A percentile compares a stretch with the other conserved stretches of the same genome.
phyloP scores from a whole-genome alignment of 2,888 invertebrate species.

The Drosophila mimica region DNA sequence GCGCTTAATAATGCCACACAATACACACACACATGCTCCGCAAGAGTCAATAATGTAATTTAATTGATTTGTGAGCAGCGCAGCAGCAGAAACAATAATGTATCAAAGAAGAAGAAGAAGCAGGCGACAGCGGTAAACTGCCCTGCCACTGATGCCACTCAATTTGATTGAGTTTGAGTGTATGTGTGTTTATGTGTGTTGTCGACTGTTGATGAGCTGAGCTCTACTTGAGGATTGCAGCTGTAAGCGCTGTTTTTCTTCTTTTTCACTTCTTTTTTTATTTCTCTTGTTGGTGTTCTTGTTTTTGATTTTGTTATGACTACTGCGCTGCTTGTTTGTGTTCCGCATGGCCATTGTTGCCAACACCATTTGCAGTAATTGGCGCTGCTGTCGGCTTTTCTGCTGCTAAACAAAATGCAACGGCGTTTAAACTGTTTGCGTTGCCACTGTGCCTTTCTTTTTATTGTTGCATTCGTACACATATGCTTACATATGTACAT shows the following conservation, averaged over 20 bases:
- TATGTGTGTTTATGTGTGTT: constrained; percentile 8
- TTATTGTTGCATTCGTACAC: constrained; percentile 34
- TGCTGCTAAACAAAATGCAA: constrained; percentile 49
- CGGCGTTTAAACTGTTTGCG: constrained; percentile 65
- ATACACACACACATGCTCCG: constrained; percentile 11
- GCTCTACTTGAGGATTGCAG: constrained; percentile 42
- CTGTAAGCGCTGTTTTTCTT: constrained; percentile 20
- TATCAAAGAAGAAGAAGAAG: constrained; percentile 10
- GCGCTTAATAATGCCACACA: constrained; percentile 72
- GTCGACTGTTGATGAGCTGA: constrained; percentile 24
- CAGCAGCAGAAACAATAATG: constrained; percentile 35
- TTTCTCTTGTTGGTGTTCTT: constrained; percentile 30
- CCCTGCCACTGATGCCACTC: constrained; percentile 47
- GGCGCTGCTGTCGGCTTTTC: constrained; percentile 48
- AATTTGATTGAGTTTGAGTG: constrained; percentile 50
- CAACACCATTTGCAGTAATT: constrained; percentile 76
- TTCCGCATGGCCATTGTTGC: constrained; percentile 73
- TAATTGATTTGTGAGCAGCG: constrained; percentile 72
- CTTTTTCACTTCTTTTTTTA: constrained; percentile 6
- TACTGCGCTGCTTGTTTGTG: constrained; percentile 29
- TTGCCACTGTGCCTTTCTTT: constrained; percentile 21
- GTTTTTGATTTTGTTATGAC: constrained; percentile 46
- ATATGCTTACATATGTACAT: background rate
- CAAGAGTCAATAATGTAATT: constrained; percentile 70
- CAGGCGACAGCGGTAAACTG: constrained; percentile 46